These are phyloP conservation scores for Drosophila nigromelanica DNA, from an alignment of 1,140 invertebrate genomes.

Conservation along the genomic window DNA sequence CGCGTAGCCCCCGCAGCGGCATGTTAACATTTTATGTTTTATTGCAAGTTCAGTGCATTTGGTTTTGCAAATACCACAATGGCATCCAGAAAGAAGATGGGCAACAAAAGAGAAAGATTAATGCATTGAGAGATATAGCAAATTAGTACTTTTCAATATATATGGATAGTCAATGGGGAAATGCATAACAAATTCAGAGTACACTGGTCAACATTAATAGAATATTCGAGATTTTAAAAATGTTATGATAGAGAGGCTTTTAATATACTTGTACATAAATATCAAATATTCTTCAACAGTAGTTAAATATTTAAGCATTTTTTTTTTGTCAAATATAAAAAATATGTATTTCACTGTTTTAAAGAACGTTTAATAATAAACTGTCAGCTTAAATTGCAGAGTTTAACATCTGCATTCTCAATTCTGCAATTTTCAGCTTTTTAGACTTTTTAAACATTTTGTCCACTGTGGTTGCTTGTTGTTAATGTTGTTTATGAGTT, in stretches of 20 bases:
- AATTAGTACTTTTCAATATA: slow-evolving; percentile 26
- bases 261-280: too few relatives aligned
- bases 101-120: slow-evolving; percentile 15
- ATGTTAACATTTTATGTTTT: slow-evolving; percentile 51
- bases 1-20: slow-evolving; percentile 4
- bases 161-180: not conserved
- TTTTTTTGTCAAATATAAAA: too few relatives aligned
- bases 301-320: too few relatives aligned
- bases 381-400: too few relatives aligned
- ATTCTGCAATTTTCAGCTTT: too few relatives aligned
- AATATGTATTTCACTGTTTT: too few relatives aligned
- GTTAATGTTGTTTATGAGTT: slow-evolving; percentile 23
- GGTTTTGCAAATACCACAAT: slow-evolving; percentile 33
- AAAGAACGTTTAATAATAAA: too few relatives aligned
- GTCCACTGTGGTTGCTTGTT: not conserved
- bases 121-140: slow-evolving; percentile 13
- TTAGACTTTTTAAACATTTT: not conserved
- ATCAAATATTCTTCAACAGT: too few relatives aligned
- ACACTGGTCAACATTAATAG: not conserved
- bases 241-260: too few relatives aligned
- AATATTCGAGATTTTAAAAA: too few relatives aligned
- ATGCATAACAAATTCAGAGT: slow-evolving; percentile 10
- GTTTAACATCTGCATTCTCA: too few relatives aligned
- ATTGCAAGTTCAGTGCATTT: slow-evolving; percentile 44
- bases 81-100: not conserved